Conservation (phyloP, 1,140 invertebrate species). For the Drosophila parabipectinata region DNA sequence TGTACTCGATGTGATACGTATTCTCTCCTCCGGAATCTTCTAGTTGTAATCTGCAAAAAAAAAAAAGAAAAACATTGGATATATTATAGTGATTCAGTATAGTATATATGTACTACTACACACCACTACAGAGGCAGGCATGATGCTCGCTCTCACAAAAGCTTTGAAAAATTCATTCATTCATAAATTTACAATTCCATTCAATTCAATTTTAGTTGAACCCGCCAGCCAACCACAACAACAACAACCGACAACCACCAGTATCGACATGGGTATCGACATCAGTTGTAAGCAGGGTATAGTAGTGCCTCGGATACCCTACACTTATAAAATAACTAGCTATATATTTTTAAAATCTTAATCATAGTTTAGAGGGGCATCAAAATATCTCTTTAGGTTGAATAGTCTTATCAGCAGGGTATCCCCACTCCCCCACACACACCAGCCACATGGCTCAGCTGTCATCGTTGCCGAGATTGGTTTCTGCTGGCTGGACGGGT, state of each 20-base stretch:
- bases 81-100: conserved; percentile 10
- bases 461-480: too few relatives aligned
- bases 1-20: conserved; percentile 77
- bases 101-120: conserved; percentile 18
- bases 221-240: conserved; percentile 34
- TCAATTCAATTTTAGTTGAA: conserved; percentile 79
- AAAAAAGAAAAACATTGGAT: conserved; percentile 3
- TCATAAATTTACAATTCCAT: conserved; percentile 82
- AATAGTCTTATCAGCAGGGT: too few relatives aligned
- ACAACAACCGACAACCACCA: conserved; percentile 14
- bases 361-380: too few relatives aligned
- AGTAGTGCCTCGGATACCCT: neutral
- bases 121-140: too few relatives aligned
- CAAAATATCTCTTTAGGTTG: too few relatives aligned
- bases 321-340: neutral
- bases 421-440: too few relatives aligned
- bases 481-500: too few relatives aligned
- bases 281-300: neutral
- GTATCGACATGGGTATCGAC: too few relatives aligned
- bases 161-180: conserved; percentile 75
- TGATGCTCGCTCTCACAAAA: conserved; percentile 11
- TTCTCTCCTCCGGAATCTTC: conserved; percentile 83
- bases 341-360: too few relatives aligned
- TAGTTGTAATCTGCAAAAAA: conserved; percentile 71
- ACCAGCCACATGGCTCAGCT: too few relatives aligned